Evolutionary conservation across 2,113 vertebrate genomes (phyloP), one percentile per base, ranked within the genome.

Genomic region (Gnathochromis pfefferi): DNA sequence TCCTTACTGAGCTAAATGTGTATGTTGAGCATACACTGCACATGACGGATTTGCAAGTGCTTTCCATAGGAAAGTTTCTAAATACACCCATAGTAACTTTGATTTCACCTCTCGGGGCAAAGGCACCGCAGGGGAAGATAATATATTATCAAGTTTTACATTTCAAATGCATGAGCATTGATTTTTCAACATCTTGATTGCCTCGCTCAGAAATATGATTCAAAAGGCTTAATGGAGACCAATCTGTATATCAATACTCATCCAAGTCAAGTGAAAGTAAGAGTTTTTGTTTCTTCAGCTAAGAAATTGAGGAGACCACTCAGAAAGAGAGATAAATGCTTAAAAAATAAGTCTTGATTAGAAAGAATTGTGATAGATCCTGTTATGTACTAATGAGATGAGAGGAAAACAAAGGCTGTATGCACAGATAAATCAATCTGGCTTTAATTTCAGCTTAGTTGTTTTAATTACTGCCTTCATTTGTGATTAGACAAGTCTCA

Each of bases 161-260:
- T 95, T 94, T 89, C 49, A 88, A 93, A 94, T 95, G 90, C 91
- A 94, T 94, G 89, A 91, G 88, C 49, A 94, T 94, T 89, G 92
- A 94, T 94, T 94, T 93, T 91, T 85, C 75, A 81, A 83, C 88
- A 79, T 68, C 38, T 80, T 89, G 89, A 94, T 85, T 88, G 82
- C 81, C 58, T 90, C 42, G 31, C 38, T 42, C 63, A 89, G 83
- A 89, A 92, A 93, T 95, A 92, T 91, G 90, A 94, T 91, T 91
- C 73, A 87, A 92, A 90, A 83, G 60, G 45, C 85, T 82, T 93
- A 92, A 95, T 91, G 85, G 91, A 88, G 82, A 80, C 68, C 91
- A 90, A 93, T 93, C 82, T 89, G 55, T 90, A 87, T 84, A 93
- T 95, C 94, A 94, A 95, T 94, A 95, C 87, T 93, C 80, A 92